Base-by-base conservation (phyloP, 1,140 invertebrate species). In the Drosophila sechellia region DNA sequence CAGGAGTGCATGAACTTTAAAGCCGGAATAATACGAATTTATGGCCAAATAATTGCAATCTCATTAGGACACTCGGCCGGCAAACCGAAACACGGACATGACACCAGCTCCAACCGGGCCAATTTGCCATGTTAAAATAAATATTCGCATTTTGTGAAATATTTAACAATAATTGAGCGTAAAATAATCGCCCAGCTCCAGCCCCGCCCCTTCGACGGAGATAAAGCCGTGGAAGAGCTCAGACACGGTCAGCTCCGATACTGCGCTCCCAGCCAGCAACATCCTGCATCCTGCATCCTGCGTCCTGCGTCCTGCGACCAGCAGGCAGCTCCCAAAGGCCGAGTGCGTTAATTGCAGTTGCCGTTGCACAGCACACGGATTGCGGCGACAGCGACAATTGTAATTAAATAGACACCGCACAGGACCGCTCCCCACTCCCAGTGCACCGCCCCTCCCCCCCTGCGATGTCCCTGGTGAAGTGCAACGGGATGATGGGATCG, bases 81-180 rank as follows among this genome's bases (percentile, higher is more conserved):
- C 49, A 57, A 68, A 77, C 66, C 76, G 64, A 68, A 77, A 72
- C 76, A 80, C 73, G 72, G 39, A 81, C 77, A 90, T 76, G 84
- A 70, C 48, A 85, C 66, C 66, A 49, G 35, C 50, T 66, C 77
- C 42, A 57, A 55, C 25, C 71, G 70, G 45, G 71, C 63, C 77
- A 79, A 81, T 87, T 78, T 85, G 25, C 58, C 66, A 50, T 77
- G 68, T 73, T 65, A 66, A 66, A 84, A 76, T 76, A 87, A 89
- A 83, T 87, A 83, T 72, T 54, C 68, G 66, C 79, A 86, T 90
- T 91, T 84, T 80, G 76, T 80, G 64, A 86, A 91, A 91, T 91
- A 91, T 91, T 91, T 91, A 91, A 91, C 90, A 91, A 91, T 91
- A 91, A 91, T 91, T 91, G 90, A 91, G 90, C 89, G 81, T 86